These are phyloP conservation scores for Actinostola sp. DNA, from an alignment of 92 coral and sea anemone genomes.

Conservation along the genomic window DNA sequence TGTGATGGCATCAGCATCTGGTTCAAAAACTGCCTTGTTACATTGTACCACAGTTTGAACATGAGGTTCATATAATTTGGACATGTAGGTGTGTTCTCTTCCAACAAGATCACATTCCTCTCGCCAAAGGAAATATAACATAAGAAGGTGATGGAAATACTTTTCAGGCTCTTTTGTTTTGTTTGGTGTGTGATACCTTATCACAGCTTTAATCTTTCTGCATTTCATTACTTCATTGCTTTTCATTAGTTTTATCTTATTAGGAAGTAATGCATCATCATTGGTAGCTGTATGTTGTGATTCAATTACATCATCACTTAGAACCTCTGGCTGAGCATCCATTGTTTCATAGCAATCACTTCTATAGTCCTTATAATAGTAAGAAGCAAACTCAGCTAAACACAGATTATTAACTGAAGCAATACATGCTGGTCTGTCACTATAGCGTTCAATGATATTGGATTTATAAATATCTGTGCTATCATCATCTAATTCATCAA, in stretches of 20 bases:
- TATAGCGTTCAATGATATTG: no score
- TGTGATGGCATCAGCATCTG: constrained; percentile 62
- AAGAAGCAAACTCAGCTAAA: no score
- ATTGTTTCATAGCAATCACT: no score
- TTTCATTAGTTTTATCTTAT: constrained; percentile 37
- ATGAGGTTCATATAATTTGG: constrained; percentile 57
- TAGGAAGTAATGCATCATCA: constrained; percentile 50
- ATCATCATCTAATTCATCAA: no score
- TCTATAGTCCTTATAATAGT: no score
- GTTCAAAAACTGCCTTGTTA: no score
- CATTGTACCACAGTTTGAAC: no score
- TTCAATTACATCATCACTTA: no score
- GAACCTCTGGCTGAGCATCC: no score
- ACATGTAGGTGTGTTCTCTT: constrained; percentile 50
- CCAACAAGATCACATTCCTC: constrained; percentile 45
- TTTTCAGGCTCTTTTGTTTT: constrained; percentile 8
- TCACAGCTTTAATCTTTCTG: constrained; percentile 33
- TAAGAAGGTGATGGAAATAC: constrained; percentile 45
- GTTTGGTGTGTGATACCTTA: no score
- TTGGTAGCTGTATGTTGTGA: no score
- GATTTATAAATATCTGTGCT: no score
- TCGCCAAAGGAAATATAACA: constrained; percentile 62
- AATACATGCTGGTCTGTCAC: constrained; percentile 34
- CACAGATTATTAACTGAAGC: constrained; percentile 26
- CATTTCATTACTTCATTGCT: constrained; percentile 34